Conservation (phyloP, 2,888 invertebrate species). For the Microplitis deprimator region DNA sequence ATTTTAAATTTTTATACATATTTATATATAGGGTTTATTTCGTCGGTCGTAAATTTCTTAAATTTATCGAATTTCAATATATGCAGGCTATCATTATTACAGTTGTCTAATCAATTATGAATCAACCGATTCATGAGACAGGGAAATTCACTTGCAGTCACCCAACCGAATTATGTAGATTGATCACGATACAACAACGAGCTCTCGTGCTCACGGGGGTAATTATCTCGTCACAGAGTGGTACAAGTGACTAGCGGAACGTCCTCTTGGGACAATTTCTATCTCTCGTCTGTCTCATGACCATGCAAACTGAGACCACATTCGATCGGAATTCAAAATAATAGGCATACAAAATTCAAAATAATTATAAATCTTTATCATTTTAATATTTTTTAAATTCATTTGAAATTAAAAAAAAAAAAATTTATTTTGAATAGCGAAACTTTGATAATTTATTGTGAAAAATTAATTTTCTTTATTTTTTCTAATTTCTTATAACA, state of each 20-base stretch:
- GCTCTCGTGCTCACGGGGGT: slow-evolving; percentile 16
- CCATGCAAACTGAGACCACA: slow-evolving; percentile 6
- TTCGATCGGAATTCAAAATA: background rate
- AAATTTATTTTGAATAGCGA: too few species aligned
- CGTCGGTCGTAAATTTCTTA: too few species aligned
- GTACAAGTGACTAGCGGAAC: slow-evolving; percentile 31
- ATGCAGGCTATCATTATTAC: slow-evolving; percentile 28
- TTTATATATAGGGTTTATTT: background rate
- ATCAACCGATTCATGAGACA: slow-evolving; percentile 35
- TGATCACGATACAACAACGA: slow-evolving; percentile 18
- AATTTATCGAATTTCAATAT: background rate
- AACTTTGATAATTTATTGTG: too few species aligned
- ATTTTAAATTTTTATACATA: background rate
- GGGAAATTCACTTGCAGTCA: slow-evolving; percentile 21
- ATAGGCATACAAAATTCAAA: background rate
- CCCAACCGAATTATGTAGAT: slow-evolving; percentile 28
- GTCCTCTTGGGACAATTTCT: slow-evolving; percentile 44
- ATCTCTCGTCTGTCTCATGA: slow-evolving; percentile 41
- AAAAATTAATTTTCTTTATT: too few species aligned
- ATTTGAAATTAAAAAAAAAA: too few species aligned
- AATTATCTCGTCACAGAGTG: slow-evolving; percentile 28
- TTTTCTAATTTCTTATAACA: too few species aligned
- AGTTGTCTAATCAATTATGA: slow-evolving; percentile 44
- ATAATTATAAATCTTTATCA: background rate
- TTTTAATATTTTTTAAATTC: too few species aligned